Percentiles rank a stretch among this genome's conserved stretches.
Evolutionary conservation across 2,797 vertebrate species (phyloP).

Genomic region (Spatula clypeata): DNA sequence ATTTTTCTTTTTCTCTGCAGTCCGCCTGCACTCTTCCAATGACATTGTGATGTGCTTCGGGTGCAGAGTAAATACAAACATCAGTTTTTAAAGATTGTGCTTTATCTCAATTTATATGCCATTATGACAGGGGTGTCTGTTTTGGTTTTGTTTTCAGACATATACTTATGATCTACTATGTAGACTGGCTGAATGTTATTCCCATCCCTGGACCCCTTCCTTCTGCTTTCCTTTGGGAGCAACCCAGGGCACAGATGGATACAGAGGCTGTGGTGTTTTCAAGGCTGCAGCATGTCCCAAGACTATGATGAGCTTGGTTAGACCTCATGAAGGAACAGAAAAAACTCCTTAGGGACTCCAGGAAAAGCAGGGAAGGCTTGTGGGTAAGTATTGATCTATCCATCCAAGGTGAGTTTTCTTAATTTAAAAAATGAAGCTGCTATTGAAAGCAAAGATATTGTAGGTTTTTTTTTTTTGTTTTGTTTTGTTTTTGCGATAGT

Average conservation of each 20-base stretch:
- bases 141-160: background rate
- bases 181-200: rapidly evolving
- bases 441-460: background rate
- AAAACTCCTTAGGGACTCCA: background rate
- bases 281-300: background rate
- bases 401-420: background rate
- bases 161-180: background rate
- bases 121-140: background rate
- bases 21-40: background rate
- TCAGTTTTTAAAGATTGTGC: background rate
- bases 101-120: background rate
- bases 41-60: background rate
- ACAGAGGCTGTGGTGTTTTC: background rate
- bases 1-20: background rate
- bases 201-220: background rate
- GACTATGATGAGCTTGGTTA: background rate
- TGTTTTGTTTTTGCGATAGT: too few species aligned
- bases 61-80: background rate
- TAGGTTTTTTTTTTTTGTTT: background rate
- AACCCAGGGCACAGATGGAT: background rate
- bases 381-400: background rate
- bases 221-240: background rate
- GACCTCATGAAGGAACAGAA: background rate
- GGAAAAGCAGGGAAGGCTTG: background rate
- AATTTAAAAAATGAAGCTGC: background rate